A percentile compares a stretch with the other conserved stretches of the same genome.
These are phyloP conservation scores for Python bivittatus DNA, from an alignment of 2,113 vertebrate genomes.

Conservation along the genomic window DNA sequence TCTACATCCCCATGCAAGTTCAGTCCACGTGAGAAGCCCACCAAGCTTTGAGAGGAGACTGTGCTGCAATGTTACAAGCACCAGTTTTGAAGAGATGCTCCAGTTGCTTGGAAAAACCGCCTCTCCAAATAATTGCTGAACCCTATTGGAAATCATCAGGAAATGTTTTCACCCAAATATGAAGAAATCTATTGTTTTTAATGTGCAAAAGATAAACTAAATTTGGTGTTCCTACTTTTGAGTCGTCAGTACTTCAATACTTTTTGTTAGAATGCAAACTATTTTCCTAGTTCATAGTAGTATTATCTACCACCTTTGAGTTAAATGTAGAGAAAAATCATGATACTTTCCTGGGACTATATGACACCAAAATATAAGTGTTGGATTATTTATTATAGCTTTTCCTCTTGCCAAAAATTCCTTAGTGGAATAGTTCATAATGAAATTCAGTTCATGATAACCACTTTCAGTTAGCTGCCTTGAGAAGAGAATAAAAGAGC, in stretches of 20 bases:
- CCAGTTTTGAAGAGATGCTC: not conserved
- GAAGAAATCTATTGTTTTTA: not conserved
- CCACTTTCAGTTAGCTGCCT: not conserved
- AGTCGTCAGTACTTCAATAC: not conserved
- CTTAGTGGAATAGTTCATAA: not conserved
- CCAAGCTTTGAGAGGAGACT: not conserved
- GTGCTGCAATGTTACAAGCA: not conserved
- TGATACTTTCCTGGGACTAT: not conserved
- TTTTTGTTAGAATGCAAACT: not conserved
- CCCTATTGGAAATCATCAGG: not conserved
- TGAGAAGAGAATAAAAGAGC: not conserved
- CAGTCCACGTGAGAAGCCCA: not conserved
- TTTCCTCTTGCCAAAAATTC: not conserved
- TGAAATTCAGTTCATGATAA: not conserved
- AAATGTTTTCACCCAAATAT: not conserved
- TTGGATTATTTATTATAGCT: not conserved
- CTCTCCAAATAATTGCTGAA: not conserved
- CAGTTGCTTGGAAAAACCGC: not conserved
- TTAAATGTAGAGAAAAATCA: not conserved
- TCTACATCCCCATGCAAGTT: not conserved
- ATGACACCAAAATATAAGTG: not conserved
- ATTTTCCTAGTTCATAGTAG: not conserved
- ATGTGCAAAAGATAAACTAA: not conserved
- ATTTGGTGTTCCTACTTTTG: slow-evolving; percentile 5
- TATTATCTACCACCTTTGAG: not conserved